A percentile compares a stretch with the other conserved stretches of the same genome.
Conservation (phyloP, 92 coral and sea anemone genomes). For the Nematostella vectensis region DNA sequence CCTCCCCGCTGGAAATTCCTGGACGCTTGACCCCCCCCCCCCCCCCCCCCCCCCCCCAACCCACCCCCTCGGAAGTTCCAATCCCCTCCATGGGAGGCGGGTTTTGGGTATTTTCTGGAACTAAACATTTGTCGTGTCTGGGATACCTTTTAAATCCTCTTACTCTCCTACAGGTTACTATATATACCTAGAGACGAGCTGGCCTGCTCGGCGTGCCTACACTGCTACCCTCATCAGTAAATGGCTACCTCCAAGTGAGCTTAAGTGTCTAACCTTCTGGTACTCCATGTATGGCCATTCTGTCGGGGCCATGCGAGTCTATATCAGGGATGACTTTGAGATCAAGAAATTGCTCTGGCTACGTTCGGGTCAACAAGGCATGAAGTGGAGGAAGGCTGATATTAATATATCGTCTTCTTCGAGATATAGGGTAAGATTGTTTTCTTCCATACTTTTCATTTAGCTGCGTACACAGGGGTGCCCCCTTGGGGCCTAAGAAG, state of each 20-base stretch:
- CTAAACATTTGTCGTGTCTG: too few relatives aligned
- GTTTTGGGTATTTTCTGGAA: too few relatives aligned
- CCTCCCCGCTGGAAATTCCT: too few relatives aligned
- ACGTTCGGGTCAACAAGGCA: constrained; percentile 74
- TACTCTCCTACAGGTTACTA: constrained; percentile 70
- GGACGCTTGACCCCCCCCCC: too few relatives aligned
- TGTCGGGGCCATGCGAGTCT: constrained; percentile 56
- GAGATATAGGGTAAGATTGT: constrained; percentile 45
- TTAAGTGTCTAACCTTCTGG: constrained; percentile 70
- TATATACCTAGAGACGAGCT: constrained; percentile 66
- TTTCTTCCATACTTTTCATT: not conserved
- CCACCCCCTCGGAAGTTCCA: too few relatives aligned
- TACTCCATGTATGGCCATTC: constrained; percentile 73
- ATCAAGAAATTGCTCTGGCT: constrained; percentile 60
- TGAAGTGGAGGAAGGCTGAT: constrained; percentile 53
- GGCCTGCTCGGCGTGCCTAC: constrained; percentile 74
- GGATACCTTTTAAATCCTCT: too few relatives aligned
- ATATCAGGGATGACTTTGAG: constrained; percentile 43
- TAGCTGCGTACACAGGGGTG: not conserved
- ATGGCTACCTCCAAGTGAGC: constrained; percentile 31
- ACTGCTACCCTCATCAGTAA: constrained; percentile 63
- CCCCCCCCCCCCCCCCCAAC: too few relatives aligned
- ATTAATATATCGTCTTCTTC: constrained; percentile 39
- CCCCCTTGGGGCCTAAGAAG: too few relatives aligned
- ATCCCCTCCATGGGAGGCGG: too few relatives aligned